These are phyloP conservation scores for Archips xylosteana DNA, from an alignment of 2,888 invertebrate species.

Conservation along the genomic window DNA sequence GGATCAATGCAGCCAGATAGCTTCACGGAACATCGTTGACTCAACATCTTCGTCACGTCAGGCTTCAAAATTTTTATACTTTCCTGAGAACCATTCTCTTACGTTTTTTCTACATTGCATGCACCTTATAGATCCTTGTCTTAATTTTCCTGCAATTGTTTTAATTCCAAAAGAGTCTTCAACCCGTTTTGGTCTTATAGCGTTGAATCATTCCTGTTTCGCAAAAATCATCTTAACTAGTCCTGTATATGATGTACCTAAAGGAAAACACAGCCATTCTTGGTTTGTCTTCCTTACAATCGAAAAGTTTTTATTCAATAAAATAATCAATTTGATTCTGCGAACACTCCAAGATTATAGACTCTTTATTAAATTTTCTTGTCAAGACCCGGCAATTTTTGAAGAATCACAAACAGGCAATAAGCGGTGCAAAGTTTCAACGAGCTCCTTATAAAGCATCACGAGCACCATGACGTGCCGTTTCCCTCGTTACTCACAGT, in stretches of 20 bases:
- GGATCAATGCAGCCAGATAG: not conserved
- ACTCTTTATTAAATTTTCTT: not conserved
- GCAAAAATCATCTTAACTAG: not conserved
- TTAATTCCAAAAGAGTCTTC: too few relatives aligned
- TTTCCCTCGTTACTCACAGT: constrained; percentile 37
- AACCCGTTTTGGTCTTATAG: too few relatives aligned
- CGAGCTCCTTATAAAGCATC: not conserved
- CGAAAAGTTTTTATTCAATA: not conserved
- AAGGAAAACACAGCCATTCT: not conserved
- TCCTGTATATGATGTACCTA: too few relatives aligned
- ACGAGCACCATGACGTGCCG: not conserved
- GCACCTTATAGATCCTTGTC: too few relatives aligned
- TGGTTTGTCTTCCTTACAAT: not conserved
- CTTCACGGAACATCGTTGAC: not conserved
- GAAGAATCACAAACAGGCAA: not conserved
- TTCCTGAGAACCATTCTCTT: too few relatives aligned
- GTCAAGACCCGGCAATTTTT: not conserved
- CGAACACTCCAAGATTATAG: not conserved
- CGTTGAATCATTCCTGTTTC: too few relatives aligned
- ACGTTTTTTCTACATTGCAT: too few relatives aligned
- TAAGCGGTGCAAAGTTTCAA: constrained; percentile 9
- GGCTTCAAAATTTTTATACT: too few relatives aligned
- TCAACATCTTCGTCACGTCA: too few relatives aligned
- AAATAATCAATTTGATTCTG: not conserved
- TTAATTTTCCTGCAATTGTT: too few relatives aligned